Base-by-base conservation (phyloP, 1,140 invertebrate species). In the Aphis gossypii region DNA sequence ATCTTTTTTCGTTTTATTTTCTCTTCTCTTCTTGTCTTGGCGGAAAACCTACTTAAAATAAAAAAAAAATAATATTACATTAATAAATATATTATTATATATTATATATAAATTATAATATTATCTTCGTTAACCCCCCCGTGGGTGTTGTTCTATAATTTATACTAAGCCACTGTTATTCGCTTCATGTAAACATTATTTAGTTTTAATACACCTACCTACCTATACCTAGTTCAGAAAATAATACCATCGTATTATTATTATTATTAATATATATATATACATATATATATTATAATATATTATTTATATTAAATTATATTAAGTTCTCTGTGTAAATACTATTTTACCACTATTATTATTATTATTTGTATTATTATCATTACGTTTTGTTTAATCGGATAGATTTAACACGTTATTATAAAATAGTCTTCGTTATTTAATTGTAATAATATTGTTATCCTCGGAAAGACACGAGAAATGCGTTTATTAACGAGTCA, bases 401-500 rank as follows among this genome's bases (percentile, higher is more conserved):
- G 46, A 82, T 92, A 92, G 91, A 92, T 83, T 92, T 92, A 93
- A 93, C 82, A 84, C 92, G 82, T 93, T 93, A 93, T 83, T 93
- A 93, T 84, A 54, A 76, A 76, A 56, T 93, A 93, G 92, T 83
- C 82, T 93, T 93, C 92, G 92, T 93, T 93, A 93, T 93, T 93
- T 93, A 93, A 93, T 93, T 84, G 82, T 92, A 56, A 93, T 93
- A 41, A 93, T 86, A 93, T 93, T 93, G 92, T 93, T 93, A 93
- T 93, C 48, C n/a, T 38, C 68, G 21, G 38, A 82, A 90, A 90
- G 54, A 90, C 41, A 56, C 0, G 56, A 90, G 25, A 68, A 56
- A 41, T 90, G 41, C 38, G 89, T 90, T 60, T 68, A 90, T 44
- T 68, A 60, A 60, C 21, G 38, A 60, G 23, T 38, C 60, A 35